Conservation (phyloP, 2,888 invertebrate genomes). For the Pocota personata region DNA sequence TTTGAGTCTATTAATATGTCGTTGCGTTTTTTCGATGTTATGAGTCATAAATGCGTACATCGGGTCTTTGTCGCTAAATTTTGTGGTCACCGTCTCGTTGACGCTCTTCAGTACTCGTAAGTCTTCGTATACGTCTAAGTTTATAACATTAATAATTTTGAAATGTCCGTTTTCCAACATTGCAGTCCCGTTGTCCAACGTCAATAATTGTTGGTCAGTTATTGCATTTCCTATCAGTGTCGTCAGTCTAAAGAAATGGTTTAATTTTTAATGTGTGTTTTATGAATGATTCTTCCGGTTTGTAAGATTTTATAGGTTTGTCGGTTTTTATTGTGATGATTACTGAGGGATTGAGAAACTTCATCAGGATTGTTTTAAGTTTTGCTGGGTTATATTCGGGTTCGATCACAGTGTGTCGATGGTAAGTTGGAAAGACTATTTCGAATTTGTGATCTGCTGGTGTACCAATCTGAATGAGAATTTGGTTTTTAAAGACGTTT, state of each 20-base stretch:
- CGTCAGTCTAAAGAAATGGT: not conserved
- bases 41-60: not conserved
- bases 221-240: not conserved
- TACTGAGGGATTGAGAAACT: constrained; percentile 40
- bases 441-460: constrained; percentile 8
- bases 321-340: constrained; percentile 36
- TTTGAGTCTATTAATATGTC: constrained; percentile 1
- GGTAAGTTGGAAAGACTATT: not conserved
- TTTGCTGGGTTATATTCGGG: not conserved
- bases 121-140: not conserved
- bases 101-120: not conserved
- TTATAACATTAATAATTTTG: not conserved
- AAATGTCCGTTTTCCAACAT: not conserved
- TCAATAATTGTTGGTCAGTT: not conserved
- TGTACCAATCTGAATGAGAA: constrained; percentile 31
- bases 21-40: not conserved
- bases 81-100: not conserved
- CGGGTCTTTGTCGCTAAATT: not conserved
- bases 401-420: constrained; percentile 17
- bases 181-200: not conserved
- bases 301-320: constrained; percentile 3
- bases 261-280: constrained; percentile 2
- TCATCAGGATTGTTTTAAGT: constrained; percentile 37
- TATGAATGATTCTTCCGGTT: not conserved
- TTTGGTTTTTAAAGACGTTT: constrained; percentile 32